Base-by-base conservation (phyloP, 2,888 invertebrate genomes). In the Diaperis boleti region DNA sequence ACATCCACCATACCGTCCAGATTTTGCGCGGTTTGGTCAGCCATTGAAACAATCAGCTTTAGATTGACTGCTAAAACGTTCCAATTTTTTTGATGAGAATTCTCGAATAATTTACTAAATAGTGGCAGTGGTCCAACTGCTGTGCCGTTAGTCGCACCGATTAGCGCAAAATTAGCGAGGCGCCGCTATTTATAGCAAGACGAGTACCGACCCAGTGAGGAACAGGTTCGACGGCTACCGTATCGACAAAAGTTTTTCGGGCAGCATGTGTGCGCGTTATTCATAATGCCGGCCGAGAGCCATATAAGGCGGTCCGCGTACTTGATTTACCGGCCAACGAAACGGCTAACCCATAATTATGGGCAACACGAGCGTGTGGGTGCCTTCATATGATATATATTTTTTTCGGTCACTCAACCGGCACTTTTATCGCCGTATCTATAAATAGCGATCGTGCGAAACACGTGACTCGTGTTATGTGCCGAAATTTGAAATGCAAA, bases 201-300 rank as follows among this genome's bases (percentile, higher is more conserved):
- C 31, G 59, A 49, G 42, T 33, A 41, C 14, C 59, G 59, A 59
- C 59, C 59, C 42, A 59, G 31, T 59, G 41, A 47, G 26, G 47
- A 60, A 60, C 59, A 52, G 52, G 59, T 60, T 52, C 42, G 44
- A 41, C 50, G 52, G 59, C 59, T 60, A 60, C 52, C 52, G 59
- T 59, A 59, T 59, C 42, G 50, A 59, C 50, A 41, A 49, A 49
- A 35, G 33, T 39, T 59, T 59, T 59, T 59, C 22, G 37, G 47
- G 17, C 57, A 47, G 20, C 47, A 44, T 59, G 47, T 39, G 42
- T 59, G 45, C 50, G 59, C 50, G 41, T 59, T 49, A 59, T 49
- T 59, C 50, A 59, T 50, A 41, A 59, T 49, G 18, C 41, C 13
- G 37, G 39, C 45, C 47, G 47, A 33, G 37, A 45, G 15, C 47